These are phyloP conservation scores for Hylia prasina DNA, from an alignment of 2,113 vertebrate genomes.

Conservation along the genomic window DNA sequence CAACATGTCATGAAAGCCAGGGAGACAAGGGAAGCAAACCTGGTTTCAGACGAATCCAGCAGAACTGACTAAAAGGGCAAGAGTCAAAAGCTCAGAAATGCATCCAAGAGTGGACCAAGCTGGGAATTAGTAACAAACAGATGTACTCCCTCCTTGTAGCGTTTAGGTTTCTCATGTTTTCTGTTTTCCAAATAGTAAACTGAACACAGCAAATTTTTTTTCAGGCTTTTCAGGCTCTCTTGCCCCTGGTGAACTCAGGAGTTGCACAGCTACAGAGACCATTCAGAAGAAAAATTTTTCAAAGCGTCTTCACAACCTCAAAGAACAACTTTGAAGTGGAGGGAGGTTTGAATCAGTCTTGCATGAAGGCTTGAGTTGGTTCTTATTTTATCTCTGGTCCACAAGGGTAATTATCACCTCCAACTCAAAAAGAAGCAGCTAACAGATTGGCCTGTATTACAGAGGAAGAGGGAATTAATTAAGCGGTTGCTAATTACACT, in stretches of 20 bases:
- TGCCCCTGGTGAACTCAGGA: neutral
- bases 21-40: neutral
- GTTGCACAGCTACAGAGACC: neutral
- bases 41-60: neutral
- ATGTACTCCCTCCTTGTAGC: neutral
- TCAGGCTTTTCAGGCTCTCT: neutral
- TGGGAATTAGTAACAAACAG: neutral
- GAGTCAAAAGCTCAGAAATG: neutral
- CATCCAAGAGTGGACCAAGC: neutral
- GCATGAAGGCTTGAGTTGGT: conserved; percentile 7
- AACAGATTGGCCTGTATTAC: conserved; percentile 43
- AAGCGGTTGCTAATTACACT: conserved; percentile 35
- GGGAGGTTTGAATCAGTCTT: conserved; percentile 9
- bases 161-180: neutral
- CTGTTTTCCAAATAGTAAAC: neutral
- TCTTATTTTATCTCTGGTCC: conserved; percentile 44
- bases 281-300: neutral
- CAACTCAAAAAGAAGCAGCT: conserved; percentile 47
- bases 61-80: neutral
- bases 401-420: conserved; percentile 37
- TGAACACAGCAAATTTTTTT: neutral
- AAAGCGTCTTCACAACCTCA: conserved; percentile 14
- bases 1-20: neutral
- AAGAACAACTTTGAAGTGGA: conserved; percentile 15
- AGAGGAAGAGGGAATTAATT: conserved; percentile 54